A percentile compares a stretch with the other conserved stretches of the same genome.
These are phyloP conservation scores for Umimayanthus chanpuru DNA, from an alignment of 92 coral and sea anemone species.

Conservation along the genomic window DNA sequence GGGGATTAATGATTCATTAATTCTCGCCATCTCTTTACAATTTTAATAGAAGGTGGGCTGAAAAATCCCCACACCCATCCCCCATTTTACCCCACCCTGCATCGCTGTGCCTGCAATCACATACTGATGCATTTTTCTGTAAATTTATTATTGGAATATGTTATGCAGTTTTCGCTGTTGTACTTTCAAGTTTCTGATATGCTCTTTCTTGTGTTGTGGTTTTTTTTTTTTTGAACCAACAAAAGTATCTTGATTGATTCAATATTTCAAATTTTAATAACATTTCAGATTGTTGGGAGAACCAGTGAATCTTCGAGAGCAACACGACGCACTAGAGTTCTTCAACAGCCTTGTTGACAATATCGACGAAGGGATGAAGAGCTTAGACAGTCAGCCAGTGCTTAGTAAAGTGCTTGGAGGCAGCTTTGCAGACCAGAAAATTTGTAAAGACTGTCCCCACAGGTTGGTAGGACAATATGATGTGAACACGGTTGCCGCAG, in stretches of 20 bases:
- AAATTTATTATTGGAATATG: no score
- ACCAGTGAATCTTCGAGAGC: slow-evolving; percentile 97
- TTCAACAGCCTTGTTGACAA: slow-evolving; percentile 97
- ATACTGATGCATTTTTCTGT: no score
- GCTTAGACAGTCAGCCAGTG: slow-evolving; percentile 73
- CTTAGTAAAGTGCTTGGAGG: slow-evolving; percentile 94
- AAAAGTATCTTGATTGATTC: no score
- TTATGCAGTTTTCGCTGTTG: no score
- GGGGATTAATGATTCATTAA: no score
- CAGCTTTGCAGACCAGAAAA: slow-evolving; percentile 97
- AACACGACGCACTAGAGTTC: slow-evolving; percentile 97
- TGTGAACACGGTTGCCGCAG: background rate
- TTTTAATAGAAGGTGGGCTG: no score
- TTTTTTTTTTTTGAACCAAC: no score
- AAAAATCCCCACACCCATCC: no score
- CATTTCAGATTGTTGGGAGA: slow-evolving; percentile 85
- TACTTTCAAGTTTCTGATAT: no score
- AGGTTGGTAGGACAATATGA: slow-evolving; percentile 54
- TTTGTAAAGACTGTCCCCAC: slow-evolving; percentile 98
- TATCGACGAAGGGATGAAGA: slow-evolving; percentile 92
- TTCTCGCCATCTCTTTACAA: no score
- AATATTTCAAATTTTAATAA: background rate
- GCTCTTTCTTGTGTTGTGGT: background rate
- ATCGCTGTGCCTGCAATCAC: no score
- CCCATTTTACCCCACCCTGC: no score